Conservation (phyloP, 2,888 invertebrate species). For the Hipparchia sbordonii region DNA sequence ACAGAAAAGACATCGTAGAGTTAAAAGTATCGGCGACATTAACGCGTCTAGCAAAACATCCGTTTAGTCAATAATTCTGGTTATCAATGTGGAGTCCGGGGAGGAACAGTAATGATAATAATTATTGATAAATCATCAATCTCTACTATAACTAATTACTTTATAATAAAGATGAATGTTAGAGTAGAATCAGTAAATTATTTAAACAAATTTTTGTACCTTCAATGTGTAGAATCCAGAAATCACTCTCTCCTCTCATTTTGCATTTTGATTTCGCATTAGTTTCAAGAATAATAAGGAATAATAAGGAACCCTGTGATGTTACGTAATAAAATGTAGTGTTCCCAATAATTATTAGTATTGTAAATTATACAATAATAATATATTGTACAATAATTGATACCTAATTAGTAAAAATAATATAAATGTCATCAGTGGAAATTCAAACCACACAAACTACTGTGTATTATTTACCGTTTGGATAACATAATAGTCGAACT, state of each 20-base stretch:
- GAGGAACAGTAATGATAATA: background rate
- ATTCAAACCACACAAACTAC: background rate
- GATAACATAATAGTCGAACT: background rate
- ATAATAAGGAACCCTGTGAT: background rate
- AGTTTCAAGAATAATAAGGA: background rate
- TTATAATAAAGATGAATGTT: conserved; percentile 1
- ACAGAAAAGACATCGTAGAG: conserved; percentile 85
- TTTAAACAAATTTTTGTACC: conserved; percentile 6
- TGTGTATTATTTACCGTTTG: background rate
- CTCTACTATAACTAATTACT: background rate
- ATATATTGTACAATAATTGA: background rate
- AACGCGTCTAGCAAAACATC: conserved; percentile 81
- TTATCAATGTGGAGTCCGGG: background rate
- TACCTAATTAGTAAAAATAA: background rate
- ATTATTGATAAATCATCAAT: background rate
- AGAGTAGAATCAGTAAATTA: conserved; percentile 6
- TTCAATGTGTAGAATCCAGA: conserved; percentile 9
- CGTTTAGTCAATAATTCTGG: conserved; percentile 50
- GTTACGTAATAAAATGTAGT: conserved; percentile 5
- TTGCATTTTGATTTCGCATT: background rate
- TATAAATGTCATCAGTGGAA: background rate
- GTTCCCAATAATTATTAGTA: background rate
- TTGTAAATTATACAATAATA: background rate
- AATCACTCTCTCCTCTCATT: background rate
- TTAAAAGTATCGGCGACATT: conserved; percentile 89